Percentiles rank a stretch among this genome's conserved stretches.
Evolutionary conservation across 2,888 invertebrate genomes (phyloP).

Genomic region (Eutolmus rufibarbis): DNA sequence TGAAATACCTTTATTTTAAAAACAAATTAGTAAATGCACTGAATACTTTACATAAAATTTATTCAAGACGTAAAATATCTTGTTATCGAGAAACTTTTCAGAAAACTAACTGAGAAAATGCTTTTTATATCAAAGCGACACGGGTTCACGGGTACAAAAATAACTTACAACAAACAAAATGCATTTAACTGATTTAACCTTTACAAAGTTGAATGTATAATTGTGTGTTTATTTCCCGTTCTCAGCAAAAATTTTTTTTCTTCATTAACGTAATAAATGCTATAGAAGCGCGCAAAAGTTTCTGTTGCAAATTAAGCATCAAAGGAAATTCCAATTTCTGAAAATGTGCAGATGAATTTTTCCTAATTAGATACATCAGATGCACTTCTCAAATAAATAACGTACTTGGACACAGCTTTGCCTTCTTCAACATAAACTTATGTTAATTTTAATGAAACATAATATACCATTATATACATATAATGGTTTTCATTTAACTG

Average conservation of each 20-base stretch:
- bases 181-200: not conserved
- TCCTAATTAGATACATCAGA: not conserved
- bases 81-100: not conserved
- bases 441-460: not conserved
- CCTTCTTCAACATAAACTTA: not conserved
- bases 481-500: not conserved
- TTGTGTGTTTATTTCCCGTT: not conserved
- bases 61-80: too few species aligned
- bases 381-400: not conserved
- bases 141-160: not conserved
- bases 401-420: not conserved
- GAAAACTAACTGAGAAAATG: not conserved
- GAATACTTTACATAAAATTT: too few species aligned
- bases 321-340: not conserved
- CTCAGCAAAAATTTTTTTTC: not conserved
- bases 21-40: too few species aligned
- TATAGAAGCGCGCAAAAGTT: not conserved
- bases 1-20: too few species aligned
- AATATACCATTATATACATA: not conserved
- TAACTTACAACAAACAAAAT: not conserved
- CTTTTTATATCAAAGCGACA: not conserved
- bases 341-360: not conserved
- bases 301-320: not conserved
- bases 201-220: not conserved
- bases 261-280: not conserved